Base-by-base conservation (phyloP, 2,888 invertebrate species). In the Drosophila subquinaria region DNA sequence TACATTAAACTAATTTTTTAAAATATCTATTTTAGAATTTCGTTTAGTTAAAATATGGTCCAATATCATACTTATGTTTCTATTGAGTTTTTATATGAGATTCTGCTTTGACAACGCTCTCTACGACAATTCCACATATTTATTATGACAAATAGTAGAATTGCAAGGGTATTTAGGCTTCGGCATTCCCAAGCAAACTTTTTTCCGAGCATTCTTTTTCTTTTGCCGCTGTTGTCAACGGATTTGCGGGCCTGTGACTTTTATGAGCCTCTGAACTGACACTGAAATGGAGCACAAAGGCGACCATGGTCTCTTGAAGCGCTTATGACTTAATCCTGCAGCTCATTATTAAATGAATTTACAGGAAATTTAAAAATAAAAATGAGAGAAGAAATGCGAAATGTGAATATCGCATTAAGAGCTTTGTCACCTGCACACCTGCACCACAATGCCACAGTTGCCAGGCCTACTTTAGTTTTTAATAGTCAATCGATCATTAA, bases 261-360 rank as follows among this genome's bases (percentile, higher is more conserved):
- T 69, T 69, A 79, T 73, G 79, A 79, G 66, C 62, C 55, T 52
- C 48, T 50, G 62, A 51, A 61, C 70, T 70, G 52, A 56, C 66
- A 23, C 43, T 43, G 72, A 13, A 20, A 15, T 17, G 59, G 38
- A 5, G 35, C 43, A 33, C 40, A 47, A 57, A 51, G 36, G 47
- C 36, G 50, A 36, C 63, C 60, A 50, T 50, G 56, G 56, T 60
- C 69, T 69, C 67, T 68, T 65, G 47, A 60, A 64, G 64, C 63
- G 68, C 69, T 69, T 80, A 84, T 76, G 71, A 50, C 53, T 55
- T 84, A 81, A 82, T 74, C 81, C 79, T 43, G 67, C 20, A 69
- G 82, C 76, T 82, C 78, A 84, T 85, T 84, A 76, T 84, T 68
- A 81, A 84, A 76, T 72, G 73, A 73, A 75, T 73, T 82, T 67